Base-by-base conservation (phyloP, 2,888 invertebrate species). In the Ischnus inquisitorius region DNA sequence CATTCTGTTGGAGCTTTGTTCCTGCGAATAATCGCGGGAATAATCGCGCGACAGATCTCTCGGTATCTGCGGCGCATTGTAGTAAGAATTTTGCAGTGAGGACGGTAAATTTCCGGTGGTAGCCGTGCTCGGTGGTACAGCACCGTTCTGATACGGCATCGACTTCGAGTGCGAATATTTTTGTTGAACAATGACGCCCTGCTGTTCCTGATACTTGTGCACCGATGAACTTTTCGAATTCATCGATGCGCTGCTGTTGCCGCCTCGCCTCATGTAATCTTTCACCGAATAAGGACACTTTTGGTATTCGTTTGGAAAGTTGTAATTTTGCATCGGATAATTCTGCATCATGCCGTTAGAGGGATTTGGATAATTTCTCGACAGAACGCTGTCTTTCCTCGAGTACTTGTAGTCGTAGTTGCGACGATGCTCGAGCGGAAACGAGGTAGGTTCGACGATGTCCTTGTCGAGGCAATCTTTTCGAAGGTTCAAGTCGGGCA, bases 241-340 rank as follows among this genome's bases (percentile, higher is more conserved):
- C 10, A 74, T 68, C 39, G 78, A 25, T 10, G 43, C 69, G 25
- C 43, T 25, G 67, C n/a, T 46, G 62, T 41, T 74, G 78, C 41
- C 68, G 14, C 84, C 83, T 1, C 85, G 86, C 60, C 86, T 87
- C 10, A 88, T 69, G 62, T 90, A 91, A 3, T 92, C 92, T 69
- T 92, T 92, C 0, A 90, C 77, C 0, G 90, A 79, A 78, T 92
- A 92, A 39, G 91, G 86, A 79, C 91, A 93, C 62, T 92, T 93
- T 67, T 91, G 90, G 77, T 90, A 92, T 10, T 93, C 92, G 0
- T 85, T 69, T 1, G 91, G 79, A 69, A 90, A 89, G 69, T 92
- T 91, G 71, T 93, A 93, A 85, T 87, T 90, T 51, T 91, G 92
- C 76, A 92, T 86, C 3, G 90, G 88, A 84, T 91, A 93, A 83